These are phyloP conservation scores for Triops longicaudatus DNA, from an alignment of 1,140 invertebrate genomes.

Conservation along the genomic window DNA sequence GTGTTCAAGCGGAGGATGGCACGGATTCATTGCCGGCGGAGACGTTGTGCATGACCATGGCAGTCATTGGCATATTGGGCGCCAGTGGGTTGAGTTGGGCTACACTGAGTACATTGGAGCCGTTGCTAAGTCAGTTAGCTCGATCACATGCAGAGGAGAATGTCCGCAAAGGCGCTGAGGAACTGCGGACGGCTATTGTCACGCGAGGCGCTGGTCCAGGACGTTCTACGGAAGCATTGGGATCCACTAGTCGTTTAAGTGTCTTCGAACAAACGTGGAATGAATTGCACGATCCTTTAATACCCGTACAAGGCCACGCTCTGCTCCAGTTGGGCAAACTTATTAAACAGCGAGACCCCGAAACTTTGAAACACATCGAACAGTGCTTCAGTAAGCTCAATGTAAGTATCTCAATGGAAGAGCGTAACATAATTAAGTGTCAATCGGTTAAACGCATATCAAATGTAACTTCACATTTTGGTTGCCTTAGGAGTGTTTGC, in stretches of 20 bases:
- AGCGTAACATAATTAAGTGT: too few relatives aligned
- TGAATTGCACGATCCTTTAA: conserved; percentile 58
- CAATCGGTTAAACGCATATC: too few relatives aligned
- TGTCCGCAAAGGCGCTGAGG: conserved; percentile 28
- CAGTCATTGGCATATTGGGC: not conserved
- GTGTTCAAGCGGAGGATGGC: not conserved
- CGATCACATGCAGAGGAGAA: not conserved
- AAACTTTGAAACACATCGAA: conserved; percentile 54
- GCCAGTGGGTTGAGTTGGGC: conserved; percentile 13
- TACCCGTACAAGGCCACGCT: conserved; percentile 73
- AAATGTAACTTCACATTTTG: too few relatives aligned
- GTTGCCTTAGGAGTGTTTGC: conserved; percentile 59
- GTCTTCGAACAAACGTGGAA: conserved; percentile 53
- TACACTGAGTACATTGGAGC: not conserved
- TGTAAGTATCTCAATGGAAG: not conserved
- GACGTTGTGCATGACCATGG: not conserved
- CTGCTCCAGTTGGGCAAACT: conserved; percentile 62
- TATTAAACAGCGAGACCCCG: conserved; percentile 54
- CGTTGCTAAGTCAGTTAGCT: not conserved
- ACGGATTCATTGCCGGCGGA: not conserved
- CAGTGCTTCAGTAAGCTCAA: conserved; percentile 57
- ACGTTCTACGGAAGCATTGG: not conserved
- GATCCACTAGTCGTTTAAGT: not conserved
- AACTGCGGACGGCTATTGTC: conserved; percentile 29
- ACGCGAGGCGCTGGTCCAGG: conserved; percentile 26